Evolutionary conservation across 2,113 vertebrate genomes (phyloP).

Genomic region (Sterrhoptilus dennistouni): DNA sequence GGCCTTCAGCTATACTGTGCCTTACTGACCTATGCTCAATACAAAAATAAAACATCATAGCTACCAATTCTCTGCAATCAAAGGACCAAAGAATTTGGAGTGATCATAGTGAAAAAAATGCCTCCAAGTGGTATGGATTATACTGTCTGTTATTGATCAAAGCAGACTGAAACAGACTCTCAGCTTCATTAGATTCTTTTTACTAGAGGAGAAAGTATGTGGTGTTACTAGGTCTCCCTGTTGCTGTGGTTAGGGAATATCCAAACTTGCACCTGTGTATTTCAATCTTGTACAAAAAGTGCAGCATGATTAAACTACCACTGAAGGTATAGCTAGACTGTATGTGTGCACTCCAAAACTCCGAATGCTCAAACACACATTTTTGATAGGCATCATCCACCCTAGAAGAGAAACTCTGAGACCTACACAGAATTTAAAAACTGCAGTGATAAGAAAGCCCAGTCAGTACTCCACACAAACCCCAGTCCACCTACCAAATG

Average conservation of each 20-base stretch:
- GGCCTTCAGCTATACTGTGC: neutral
- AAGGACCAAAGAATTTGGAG: neutral
- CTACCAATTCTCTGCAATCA: neutral
- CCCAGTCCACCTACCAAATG: neutral
- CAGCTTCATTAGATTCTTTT: neutral
- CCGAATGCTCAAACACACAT: neutral
- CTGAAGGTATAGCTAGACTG: neutral
- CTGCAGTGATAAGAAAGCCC: neutral
- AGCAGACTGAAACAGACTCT: neutral
- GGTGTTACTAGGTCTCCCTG: neutral
- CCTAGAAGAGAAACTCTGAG: neutral
- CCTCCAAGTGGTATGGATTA: neutral
- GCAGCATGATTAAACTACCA: neutral
- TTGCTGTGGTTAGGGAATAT: neutral
- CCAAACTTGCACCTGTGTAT: neutral
- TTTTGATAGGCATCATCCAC: neutral
- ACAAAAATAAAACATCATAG: neutral
- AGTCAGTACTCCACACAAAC: neutral
- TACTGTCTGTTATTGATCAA: neutral
- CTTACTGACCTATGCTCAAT: neutral
- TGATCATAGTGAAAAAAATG: neutral
- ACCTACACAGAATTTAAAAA: neutral
- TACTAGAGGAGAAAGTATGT: neutral
- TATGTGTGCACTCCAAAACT: neutral
- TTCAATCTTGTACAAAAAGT: neutral